phyloP scores from a whole-genome alignment of 2,113 vertebrate species.

The Ibidorhyncha struthersii region DNA sequence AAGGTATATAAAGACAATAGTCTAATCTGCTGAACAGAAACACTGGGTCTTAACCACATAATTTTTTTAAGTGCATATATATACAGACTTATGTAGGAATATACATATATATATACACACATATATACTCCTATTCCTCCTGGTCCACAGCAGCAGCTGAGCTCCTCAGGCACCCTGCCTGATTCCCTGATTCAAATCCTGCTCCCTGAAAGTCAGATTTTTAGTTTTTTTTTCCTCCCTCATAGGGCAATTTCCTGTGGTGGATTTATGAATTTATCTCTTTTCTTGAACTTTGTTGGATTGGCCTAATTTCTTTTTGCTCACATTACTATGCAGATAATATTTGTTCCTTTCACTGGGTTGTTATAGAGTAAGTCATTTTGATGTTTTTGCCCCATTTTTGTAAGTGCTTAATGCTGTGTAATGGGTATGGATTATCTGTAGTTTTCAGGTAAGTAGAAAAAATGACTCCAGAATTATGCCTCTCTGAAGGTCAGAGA shows the following conservation, averaged over 20 bases:
- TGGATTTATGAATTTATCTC: background rate
- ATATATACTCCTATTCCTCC: background rate
- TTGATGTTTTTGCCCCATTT: background rate
- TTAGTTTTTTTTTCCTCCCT: background rate
- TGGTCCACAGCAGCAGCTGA: background rate
- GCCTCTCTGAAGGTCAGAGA: background rate
- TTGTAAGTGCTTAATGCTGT: background rate
- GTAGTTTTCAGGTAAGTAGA: constrained; percentile 8
- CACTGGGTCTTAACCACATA: background rate
- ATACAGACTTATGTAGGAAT: background rate
- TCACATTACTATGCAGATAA: background rate
- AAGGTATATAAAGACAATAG: background rate
- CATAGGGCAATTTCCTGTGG: background rate
- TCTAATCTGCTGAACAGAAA: background rate
- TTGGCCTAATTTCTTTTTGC: background rate
- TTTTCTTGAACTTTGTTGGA: background rate
- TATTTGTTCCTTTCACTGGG: background rate
- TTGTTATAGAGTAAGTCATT: background rate
- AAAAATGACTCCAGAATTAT: background rate
- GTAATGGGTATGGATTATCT: constrained; percentile 14
- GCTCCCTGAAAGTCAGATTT: background rate
- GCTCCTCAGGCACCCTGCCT: background rate
- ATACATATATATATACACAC: accelerated
- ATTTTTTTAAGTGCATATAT: background rate
- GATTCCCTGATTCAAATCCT: background rate